Percentiles rank a stretch among this genome's conserved stretches.
Conservation (phyloP, 2,113 vertebrate genomes). For the Fulica atra region DNA sequence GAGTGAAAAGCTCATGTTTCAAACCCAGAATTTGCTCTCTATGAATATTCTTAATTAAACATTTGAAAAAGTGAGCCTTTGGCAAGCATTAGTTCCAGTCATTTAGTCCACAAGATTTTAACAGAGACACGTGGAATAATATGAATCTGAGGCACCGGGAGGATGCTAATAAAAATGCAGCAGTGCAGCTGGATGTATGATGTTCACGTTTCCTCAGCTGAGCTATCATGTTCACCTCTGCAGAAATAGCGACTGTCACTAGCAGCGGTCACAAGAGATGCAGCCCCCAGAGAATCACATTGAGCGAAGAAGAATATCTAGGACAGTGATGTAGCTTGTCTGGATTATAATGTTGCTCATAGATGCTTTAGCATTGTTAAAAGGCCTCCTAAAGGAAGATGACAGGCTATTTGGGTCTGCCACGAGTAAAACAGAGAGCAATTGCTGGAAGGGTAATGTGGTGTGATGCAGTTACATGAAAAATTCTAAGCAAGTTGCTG, state of each 20-base stretch:
- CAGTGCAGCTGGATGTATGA: neutral
- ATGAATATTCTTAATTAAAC: neutral
- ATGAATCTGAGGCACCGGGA: neutral
- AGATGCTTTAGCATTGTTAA: neutral
- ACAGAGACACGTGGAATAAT: neutral
- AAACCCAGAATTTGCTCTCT: neutral
- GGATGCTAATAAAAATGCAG: neutral
- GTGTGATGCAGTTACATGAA: neutral
- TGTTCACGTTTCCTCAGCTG: constrained; percentile 8
- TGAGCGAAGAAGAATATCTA: neutral
- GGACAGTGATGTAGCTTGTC: constrained; percentile 17
- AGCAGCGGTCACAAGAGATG: constrained; percentile 8
- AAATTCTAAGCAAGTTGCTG: neutral
- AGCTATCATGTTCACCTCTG: neutral
- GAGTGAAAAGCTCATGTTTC: neutral
- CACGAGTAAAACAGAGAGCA: neutral
- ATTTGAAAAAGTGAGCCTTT: neutral
- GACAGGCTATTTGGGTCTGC: neutral
- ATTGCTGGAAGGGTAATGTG: neutral
- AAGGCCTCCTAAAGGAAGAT: constrained; percentile 13
- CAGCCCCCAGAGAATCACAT: neutral
- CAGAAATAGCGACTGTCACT: constrained; percentile 29
- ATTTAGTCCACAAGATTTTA: neutral
- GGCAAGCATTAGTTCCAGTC: neutral
- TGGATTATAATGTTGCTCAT: neutral